Percentiles rank a stretch among this genome's conserved stretches.
phyloP scores from a whole-genome alignment of 2,888 invertebrate genomes.

The Eupithecia abbreviata region DNA sequence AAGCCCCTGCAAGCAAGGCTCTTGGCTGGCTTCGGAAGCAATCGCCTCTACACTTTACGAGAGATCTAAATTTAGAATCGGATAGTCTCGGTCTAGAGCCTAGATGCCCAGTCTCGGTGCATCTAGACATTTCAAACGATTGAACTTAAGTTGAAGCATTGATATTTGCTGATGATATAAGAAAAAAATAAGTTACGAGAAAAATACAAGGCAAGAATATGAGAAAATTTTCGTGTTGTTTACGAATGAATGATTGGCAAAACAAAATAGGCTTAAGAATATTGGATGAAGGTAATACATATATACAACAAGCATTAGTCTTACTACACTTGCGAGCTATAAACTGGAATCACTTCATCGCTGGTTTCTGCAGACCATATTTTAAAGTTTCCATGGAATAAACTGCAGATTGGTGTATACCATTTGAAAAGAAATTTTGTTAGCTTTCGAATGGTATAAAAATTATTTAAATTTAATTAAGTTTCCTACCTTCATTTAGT shows the following conservation, averaged over 20 bases:
- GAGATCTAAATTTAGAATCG: slow-evolving; percentile 38
- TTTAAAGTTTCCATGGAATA: no score
- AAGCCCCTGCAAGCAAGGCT: slow-evolving; percentile 14
- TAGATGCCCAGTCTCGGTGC: neutral
- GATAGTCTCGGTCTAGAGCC: slow-evolving; percentile 25
- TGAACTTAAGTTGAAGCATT: neutral
- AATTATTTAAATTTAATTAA: no score
- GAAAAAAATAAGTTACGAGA: slow-evolving; percentile 5
- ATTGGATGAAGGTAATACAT: neutral
- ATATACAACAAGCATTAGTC: neutral
- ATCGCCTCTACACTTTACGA: slow-evolving; percentile 33
- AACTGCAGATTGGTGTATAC: no score
- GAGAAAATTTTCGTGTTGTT: neutral
- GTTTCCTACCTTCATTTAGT: no score
- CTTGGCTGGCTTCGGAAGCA: slow-evolving; percentile 22
- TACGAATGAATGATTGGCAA: neutral
- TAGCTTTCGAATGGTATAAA: no score
- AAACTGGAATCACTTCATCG: no score
- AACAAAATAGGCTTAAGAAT: neutral
- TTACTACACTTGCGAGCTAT: no score
- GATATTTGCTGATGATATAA: neutral
- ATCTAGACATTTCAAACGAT: slow-evolving; percentile 30
- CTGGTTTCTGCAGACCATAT: no score
- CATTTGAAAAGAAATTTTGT: no score
- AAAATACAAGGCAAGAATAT: neutral